Evolutionary conservation across 1,140 invertebrate genomes (phyloP).

Genomic region (Bombus waltoni): DNA sequence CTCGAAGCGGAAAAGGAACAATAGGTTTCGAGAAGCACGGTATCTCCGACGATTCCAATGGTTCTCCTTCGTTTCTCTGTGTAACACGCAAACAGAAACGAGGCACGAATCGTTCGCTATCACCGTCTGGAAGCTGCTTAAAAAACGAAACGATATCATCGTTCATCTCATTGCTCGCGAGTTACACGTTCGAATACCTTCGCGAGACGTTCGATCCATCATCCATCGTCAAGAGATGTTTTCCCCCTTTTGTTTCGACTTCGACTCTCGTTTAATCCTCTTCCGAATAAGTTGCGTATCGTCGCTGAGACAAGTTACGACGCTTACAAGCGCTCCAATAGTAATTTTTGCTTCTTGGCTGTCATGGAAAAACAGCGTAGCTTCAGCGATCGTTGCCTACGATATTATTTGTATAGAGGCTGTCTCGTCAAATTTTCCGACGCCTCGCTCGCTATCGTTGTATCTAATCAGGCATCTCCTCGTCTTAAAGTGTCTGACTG

Average conservation of each 20-base stretch:
- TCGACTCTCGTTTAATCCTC: not conserved
- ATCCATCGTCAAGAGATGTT: not conserved
- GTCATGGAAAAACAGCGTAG: not conserved
- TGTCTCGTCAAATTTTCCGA: not conserved
- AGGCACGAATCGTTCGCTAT: slow-evolving; percentile 11
- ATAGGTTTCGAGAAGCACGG: not conserved
- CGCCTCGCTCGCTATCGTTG: not conserved
- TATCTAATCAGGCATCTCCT: not conserved
- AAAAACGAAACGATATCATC: slow-evolving; percentile 6
- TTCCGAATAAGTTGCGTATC: not conserved
- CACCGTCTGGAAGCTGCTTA: slow-evolving; percentile 29
- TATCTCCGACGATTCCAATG: not conserved
- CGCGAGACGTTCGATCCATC: not conserved
- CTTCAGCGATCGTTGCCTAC: not conserved
- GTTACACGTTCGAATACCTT: not conserved
- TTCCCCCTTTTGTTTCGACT: not conserved
- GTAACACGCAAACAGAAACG: not conserved
- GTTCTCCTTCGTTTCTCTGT: too few relatives aligned
- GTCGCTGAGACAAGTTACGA: not conserved
- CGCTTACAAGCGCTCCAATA: not conserved
- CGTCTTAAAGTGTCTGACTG: not conserved
- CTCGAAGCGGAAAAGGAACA: not conserved
- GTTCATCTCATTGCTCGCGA: slow-evolving; percentile 4
- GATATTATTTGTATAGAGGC: not conserved
- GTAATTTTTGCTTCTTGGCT: not conserved